Evolutionary conservation across 2,888 invertebrate genomes (phyloP).

Genomic region (Dorcus hopei): DNA sequence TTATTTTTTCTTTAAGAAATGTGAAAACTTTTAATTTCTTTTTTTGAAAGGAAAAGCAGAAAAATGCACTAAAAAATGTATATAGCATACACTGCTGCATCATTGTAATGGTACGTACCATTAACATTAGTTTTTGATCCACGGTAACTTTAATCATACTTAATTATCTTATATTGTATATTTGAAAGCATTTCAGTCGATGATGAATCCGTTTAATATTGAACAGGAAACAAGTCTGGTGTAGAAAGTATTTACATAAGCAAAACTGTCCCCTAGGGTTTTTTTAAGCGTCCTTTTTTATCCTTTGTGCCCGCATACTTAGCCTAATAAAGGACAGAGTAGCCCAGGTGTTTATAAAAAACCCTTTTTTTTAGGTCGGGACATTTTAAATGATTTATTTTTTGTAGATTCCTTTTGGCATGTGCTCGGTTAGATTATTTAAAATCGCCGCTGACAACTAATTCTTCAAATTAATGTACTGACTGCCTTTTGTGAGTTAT

Average conservation of each 20-base stretch:
- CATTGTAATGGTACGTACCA: too few species aligned
- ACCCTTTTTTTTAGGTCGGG: constrained; percentile 38
- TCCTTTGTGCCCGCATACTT: constrained; percentile 45
- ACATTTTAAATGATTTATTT: constrained; percentile 43
- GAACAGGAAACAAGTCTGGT: constrained; percentile 11
- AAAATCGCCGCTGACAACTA: neutral
- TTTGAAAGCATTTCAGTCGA: too few species aligned
- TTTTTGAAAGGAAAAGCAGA: too few species aligned
- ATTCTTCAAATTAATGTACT: neutral
- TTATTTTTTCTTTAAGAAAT: too few species aligned
- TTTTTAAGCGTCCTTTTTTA: constrained; percentile 30
- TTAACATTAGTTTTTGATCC: too few species aligned
- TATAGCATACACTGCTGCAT: too few species aligned
- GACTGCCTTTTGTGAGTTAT: too few species aligned
- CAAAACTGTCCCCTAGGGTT: constrained; percentile 33
- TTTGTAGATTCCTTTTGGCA: constrained; percentile 24
- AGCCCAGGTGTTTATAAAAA: constrained; percentile 44
- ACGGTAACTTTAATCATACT: too few species aligned
- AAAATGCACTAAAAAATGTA: too few species aligned
- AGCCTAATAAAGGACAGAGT: constrained; percentile 38
- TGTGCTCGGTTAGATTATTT: constrained; percentile 8
- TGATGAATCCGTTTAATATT: neutral
- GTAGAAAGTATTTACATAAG: constrained; percentile 38
- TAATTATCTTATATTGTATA: too few species aligned
- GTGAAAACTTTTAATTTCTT: too few species aligned